A percentile compares a stretch with the other conserved stretches of the same genome.
These are phyloP conservation scores for Picathartes gymnocephalus DNA, from an alignment of 2,113 vertebrate genomes.

Conservation along the genomic window DNA sequence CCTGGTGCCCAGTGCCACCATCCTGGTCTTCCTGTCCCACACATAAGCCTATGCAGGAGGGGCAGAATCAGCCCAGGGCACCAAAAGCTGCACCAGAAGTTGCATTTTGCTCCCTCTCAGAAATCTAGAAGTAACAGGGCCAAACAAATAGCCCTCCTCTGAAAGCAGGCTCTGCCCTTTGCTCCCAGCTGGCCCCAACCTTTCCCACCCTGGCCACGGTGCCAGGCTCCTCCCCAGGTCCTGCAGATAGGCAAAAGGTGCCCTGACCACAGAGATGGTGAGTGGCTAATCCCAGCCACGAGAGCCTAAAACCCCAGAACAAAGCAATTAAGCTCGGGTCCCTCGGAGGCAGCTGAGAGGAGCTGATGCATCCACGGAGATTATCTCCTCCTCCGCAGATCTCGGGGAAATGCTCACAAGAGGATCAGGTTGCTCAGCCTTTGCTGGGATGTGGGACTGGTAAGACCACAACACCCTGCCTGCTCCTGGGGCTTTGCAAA, in stretches of 20 bases:
- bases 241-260: neutral
- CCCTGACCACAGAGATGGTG: neutral
- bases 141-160: neutral
- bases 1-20: neutral
- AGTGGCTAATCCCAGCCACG: slow-evolving; percentile 34
- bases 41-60: neutral
- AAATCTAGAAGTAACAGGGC: neutral
- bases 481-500: neutral
- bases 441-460: neutral
- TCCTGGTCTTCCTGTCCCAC: neutral
- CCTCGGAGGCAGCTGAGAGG: neutral
- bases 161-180: neutral
- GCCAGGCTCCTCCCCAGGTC: neutral
- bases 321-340: slow-evolving; percentile 2
- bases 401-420: neutral
- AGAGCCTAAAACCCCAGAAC: slow-evolving; percentile 48
- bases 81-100: neutral
- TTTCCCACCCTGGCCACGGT: neutral
- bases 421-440: neutral
- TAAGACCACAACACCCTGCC: neutral
- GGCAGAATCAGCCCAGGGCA: neutral
- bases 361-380: neutral
- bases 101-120: neutral
- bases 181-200: neutral
- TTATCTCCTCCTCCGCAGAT: neutral